Percentiles rank a stretch among this genome's conserved stretches.
Evolutionary conservation across 2,113 vertebrate species (phyloP).

Genomic region (Cebidichthys violaceus): DNA sequence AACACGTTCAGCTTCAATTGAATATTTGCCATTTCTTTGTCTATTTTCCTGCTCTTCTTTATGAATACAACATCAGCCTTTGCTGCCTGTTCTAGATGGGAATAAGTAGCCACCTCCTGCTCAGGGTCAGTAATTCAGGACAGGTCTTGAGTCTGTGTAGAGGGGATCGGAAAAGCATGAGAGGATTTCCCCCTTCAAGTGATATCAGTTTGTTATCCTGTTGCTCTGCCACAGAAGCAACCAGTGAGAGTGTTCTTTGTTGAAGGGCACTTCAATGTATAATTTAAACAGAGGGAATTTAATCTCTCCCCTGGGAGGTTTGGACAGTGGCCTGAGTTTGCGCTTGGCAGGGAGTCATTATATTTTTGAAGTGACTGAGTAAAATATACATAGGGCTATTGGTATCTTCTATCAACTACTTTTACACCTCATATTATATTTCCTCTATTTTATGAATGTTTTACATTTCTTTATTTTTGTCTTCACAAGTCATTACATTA

Average conservation of each 20-base stretch:
- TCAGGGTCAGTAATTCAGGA: neutral
- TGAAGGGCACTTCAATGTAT: constrained; percentile 23
- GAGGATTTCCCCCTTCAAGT: neutral
- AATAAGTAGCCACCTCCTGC: neutral
- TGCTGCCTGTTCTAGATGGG: neutral
- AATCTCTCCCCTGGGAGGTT: constrained; percentile 14
- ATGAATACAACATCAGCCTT: neutral
- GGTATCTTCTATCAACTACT: neutral
- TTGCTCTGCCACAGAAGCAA: constrained; percentile 1
- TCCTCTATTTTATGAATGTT: neutral
- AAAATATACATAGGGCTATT: neutral
- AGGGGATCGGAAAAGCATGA: neutral
- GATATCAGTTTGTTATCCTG: neutral
- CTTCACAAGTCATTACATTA: neutral
- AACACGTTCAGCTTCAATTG: neutral
- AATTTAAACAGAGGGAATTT: constrained; percentile 23
- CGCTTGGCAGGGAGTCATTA: neutral
- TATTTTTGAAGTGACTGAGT: neutral
- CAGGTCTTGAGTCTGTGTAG: neutral
- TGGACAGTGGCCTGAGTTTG: neutral
- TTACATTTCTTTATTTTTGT: neutral
- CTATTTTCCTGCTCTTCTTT: neutral
- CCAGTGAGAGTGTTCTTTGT: constrained; percentile 16
- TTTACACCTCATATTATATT: neutral
- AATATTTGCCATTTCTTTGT: neutral